These are phyloP conservation scores for Naso thynnoides DNA, from an alignment of 2,797 vertebrate genomes.

Conservation along the genomic window DNA sequence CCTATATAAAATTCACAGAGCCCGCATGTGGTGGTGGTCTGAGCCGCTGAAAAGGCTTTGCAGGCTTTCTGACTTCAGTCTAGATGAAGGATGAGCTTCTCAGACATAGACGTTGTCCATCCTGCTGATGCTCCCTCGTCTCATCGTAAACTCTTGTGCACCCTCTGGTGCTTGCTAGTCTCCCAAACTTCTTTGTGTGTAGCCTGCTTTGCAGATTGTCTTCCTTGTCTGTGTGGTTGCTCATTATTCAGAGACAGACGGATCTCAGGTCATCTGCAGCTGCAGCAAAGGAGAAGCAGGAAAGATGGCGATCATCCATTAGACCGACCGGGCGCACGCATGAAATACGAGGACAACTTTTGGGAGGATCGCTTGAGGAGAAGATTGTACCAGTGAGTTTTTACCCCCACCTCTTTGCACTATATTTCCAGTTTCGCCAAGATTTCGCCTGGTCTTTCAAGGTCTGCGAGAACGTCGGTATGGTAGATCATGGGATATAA, in stretches of 20 bases:
- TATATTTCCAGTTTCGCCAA: slow-evolving; percentile 75
- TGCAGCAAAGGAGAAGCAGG: slow-evolving; percentile 93
- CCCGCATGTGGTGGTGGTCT: slow-evolving; percentile 66
- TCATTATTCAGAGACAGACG: slow-evolving; percentile 99
- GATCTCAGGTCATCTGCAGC: slow-evolving; percentile 99
- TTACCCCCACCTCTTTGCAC: slow-evolving; percentile 34
- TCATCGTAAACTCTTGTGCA: slow-evolving; percentile 94
- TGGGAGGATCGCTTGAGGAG: slow-evolving; percentile 84
- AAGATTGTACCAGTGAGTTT: slow-evolving; percentile 84
- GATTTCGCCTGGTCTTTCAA: slow-evolving; percentile 78
- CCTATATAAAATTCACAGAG: slow-evolving; percentile 73
- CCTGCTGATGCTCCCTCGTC: slow-evolving; percentile 84
- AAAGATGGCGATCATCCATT: slow-evolving; percentile 99
- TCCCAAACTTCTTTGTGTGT: slow-evolving; percentile 92
- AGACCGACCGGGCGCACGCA: slow-evolving; percentile 96
- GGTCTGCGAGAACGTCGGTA: slow-evolving; percentile 82
- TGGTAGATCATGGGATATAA: slow-evolving; percentile 83
- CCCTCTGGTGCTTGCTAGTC: slow-evolving; percentile 97
- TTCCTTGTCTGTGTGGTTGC: slow-evolving; percentile 97
- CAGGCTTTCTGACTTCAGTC: slow-evolving; percentile 74
- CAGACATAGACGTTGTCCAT: slow-evolving; percentile 82
- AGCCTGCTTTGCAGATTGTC: slow-evolving; percentile 98
- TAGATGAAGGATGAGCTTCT: slow-evolving; percentile 85
- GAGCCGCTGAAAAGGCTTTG: slow-evolving; percentile 73
- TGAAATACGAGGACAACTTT: slow-evolving; percentile 96